Evolutionary conservation across 2,797 vertebrate genomes (phyloP).

Genomic region (Australoheros facetus): DNA sequence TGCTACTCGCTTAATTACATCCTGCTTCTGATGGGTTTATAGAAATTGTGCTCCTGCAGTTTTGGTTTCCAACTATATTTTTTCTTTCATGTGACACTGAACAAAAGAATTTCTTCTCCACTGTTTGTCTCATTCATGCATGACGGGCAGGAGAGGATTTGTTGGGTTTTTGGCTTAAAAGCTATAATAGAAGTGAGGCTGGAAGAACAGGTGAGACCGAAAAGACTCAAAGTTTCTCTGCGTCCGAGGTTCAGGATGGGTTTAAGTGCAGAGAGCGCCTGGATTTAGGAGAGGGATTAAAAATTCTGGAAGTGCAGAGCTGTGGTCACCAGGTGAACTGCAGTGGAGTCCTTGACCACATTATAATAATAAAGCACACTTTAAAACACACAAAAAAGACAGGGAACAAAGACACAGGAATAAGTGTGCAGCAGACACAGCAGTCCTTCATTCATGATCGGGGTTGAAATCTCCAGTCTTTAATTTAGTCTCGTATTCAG

Average conservation of each 20-base stretch:
- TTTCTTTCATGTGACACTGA: slow-evolving; percentile 30
- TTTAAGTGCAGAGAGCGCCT: background rate
- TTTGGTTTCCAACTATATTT: slow-evolving; percentile 14
- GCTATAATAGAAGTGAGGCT: slow-evolving; percentile 29
- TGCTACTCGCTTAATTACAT: slow-evolving; percentile 17
- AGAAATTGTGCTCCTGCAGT: background rate
- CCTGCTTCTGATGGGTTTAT: slow-evolving; percentile 13
- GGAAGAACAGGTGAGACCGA: slow-evolving; percentile 32
- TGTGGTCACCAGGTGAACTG: slow-evolving; percentile 4
- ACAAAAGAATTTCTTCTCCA: slow-evolving; percentile 11
- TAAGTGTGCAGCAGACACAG: background rate
- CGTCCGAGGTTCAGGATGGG: slow-evolving; percentile 11
- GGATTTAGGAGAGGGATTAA: slow-evolving; percentile 33
- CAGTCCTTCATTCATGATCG: too few species aligned
- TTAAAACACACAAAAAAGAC: background rate
- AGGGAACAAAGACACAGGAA: background rate
- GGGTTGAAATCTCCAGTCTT: too few species aligned
- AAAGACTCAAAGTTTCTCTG: slow-evolving; percentile 17
- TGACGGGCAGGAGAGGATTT: slow-evolving; percentile 44
- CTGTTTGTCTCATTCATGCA: slow-evolving; percentile 18
- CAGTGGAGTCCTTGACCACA: background rate
- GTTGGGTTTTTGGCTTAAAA: slow-evolving; percentile 53
- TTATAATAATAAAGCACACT: background rate
- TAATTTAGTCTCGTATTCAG: background rate
- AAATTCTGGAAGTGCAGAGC: background rate